Base-by-base conservation (phyloP, 1,140 invertebrate species). In the Calliphora vicina region DNA sequence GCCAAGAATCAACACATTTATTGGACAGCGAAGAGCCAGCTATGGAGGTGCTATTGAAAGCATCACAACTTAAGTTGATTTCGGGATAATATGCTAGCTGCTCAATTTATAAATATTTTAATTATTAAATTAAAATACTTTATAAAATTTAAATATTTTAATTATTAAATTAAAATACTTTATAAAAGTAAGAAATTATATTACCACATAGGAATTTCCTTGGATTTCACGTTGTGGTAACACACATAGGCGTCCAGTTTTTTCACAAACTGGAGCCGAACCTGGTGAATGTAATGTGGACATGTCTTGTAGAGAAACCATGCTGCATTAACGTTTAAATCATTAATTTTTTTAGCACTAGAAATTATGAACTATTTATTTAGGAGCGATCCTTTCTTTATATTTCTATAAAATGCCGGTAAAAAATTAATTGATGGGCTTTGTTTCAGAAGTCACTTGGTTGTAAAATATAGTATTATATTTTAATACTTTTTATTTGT, bases 11-110 rank as follows among this genome's bases (percentile, higher is more conserved):
- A 20, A 71, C 25, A 78, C 43, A 35, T 50, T 78, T 71, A 35
- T 27, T 57, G 1, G 82, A 57, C 82, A 25, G 17, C 15, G 82
- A 43, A 6, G 76, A 80, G 9, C 83, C 80, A 15, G 78, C 80
- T 12, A 82, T 61, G 45, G 81, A 81, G 9, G 84, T 61, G 82
- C 82, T 83, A 25, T 43, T 78, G 15, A 82, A 85, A 5, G 84
- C 82, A 67, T 86, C 85, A 35, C 83, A 82, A 57, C 83, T 84
- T 25, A 86, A 80, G 71, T 86, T 85, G 1, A 86, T 86, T 82
- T 85, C 85, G 2, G 85, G 85, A 84, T 86, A 86, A 25, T 83
- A 82, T 35, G 78, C 78, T 15, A 83, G 72, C 85, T 86, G 13
- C 72, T 43, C 17, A 20, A 81, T 80, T 8, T 67, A 50, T 50